These are phyloP conservation scores for Micromesistius poutassou DNA, from an alignment of 2,797 vertebrate species.

Conservation along the genomic window DNA sequence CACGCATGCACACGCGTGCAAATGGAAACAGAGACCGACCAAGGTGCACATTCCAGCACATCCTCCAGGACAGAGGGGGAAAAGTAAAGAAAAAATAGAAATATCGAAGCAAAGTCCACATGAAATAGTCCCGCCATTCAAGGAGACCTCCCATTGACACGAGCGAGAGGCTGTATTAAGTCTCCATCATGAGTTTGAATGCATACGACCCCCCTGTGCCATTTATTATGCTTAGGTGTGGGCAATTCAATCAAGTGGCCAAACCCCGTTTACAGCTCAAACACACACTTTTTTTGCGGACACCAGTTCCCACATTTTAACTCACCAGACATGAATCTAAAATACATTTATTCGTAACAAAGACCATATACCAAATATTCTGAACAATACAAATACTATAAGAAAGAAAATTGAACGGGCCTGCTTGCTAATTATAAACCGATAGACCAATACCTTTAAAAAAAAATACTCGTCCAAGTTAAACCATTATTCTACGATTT, in stretches of 20 bases:
- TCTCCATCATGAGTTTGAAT: conserved; percentile 52
- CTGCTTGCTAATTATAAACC: too few species aligned
- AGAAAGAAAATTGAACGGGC: not conserved
- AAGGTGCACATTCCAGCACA: conserved; percentile 88
- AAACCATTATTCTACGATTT: not conserved
- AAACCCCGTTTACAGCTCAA: conserved; percentile 55
- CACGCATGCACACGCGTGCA: conserved; percentile 39
- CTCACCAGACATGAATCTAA: conserved; percentile 14
- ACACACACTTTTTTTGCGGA: conserved; percentile 34
- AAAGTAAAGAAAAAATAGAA: conserved; percentile 60
- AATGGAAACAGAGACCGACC: conserved; percentile 74
- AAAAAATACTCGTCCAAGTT: too few species aligned
- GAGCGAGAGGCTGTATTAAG: conserved; percentile 65
- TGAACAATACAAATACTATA: not conserved
- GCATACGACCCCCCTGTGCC: conserved; percentile 33
- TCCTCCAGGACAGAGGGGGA: conserved; percentile 80
- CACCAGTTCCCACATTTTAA: conserved; percentile 25
- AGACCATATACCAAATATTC: not conserved
- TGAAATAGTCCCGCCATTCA: conserved; percentile 86
- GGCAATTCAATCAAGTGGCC: conserved; percentile 57
- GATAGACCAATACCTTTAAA: too few species aligned
- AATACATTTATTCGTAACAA: not conserved
- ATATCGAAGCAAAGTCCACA: conserved; percentile 83
- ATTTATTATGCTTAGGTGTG: conserved; percentile 60
- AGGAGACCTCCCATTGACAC: conserved; percentile 84